Evolutionary conservation across 2,797 vertebrate species (phyloP).

Genomic region (Petrocephalus sullivani): DNA sequence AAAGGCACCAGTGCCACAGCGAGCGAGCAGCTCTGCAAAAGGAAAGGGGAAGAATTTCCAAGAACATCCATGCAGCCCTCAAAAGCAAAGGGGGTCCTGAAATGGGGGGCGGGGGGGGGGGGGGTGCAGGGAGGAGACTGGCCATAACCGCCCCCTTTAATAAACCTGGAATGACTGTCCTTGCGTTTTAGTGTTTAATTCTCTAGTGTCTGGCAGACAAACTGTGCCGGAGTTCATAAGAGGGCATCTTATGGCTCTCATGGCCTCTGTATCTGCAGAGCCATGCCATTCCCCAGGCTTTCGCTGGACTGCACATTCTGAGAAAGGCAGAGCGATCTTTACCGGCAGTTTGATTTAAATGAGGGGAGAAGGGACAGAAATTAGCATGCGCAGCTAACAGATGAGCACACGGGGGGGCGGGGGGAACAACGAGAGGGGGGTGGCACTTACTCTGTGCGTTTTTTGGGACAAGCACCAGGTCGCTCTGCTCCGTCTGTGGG

Average conservation of each 20-base stretch:
- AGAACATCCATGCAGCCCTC: neutral
- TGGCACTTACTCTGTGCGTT: slow-evolving; percentile 31
- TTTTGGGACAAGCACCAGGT: slow-evolving; percentile 1
- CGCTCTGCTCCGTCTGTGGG: slow-evolving; percentile 11
- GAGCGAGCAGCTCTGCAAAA: neutral
- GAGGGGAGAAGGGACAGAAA: neutral
- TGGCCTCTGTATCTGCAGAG: neutral
- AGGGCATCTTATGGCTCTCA: neutral
- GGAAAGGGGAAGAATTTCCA: neutral
- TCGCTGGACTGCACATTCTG: neutral
- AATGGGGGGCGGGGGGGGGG: neutral
- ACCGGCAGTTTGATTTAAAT: neutral
- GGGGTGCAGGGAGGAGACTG: neutral
- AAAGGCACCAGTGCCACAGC: neutral
- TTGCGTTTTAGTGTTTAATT: neutral
- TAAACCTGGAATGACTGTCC: neutral
- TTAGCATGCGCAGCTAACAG: neutral
- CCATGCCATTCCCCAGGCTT: neutral
- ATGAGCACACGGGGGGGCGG: neutral
- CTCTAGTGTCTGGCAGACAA: neutral
- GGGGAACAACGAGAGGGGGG: neutral
- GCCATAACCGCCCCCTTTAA: neutral
- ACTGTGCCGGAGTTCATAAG: neutral
- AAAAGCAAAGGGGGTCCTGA: neutral
- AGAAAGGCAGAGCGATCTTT: neutral